Base-by-base conservation (phyloP, 2,113 vertebrate species). In the Hippocampus abdominalis region DNA sequence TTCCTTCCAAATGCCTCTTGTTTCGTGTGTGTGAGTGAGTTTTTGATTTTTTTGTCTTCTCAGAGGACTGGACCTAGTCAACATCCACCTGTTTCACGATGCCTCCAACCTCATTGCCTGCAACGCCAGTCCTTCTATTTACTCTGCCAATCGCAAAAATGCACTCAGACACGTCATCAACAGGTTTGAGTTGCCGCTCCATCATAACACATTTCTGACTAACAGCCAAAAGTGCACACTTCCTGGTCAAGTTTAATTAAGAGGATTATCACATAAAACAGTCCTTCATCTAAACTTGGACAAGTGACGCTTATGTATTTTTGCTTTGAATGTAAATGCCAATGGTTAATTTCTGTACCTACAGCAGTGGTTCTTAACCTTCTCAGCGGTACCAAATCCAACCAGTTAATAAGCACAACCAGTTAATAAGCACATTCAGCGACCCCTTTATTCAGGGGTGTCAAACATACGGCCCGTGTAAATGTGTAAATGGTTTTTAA, bases 71-170 rank as follows among this genome's bases (percentile, higher is more conserved):
- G 93, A 94, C 77, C 84, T 94, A 77, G 92, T 94, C 74, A 94
- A 94, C 32, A 83, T 94, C 71, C 93, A 94, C 75, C 90, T 94
- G 64, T 94, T 94, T 83, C 93, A 94, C 7, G 93, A 94, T 81
- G 92, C 93, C 78, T 94, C 93, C 65, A 94, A 94, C 85, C 90
- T 94, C 78, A 85, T 92, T 64, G 93, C 93, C 80, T 93, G 90
- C 82, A 90, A 91, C 68, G 82, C 87, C 74, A 93, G 92, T 56
- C 93, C 93, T 8, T 94, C 93, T 3, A 81, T 93, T 76, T 94
- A 93, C 87, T 93, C 92, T 5, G 83, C 77, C 18, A 92, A 93
- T 78, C 90, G 93, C 66, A 89, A 87, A 73, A 89, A 89, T 9
- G 92, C 93, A 2, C 90, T 94, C 71, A 70, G 77, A 69, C 89